phyloP scores from a whole-genome alignment of 2,888 invertebrate genomes.

The Lumbricus terrestris region DNA sequence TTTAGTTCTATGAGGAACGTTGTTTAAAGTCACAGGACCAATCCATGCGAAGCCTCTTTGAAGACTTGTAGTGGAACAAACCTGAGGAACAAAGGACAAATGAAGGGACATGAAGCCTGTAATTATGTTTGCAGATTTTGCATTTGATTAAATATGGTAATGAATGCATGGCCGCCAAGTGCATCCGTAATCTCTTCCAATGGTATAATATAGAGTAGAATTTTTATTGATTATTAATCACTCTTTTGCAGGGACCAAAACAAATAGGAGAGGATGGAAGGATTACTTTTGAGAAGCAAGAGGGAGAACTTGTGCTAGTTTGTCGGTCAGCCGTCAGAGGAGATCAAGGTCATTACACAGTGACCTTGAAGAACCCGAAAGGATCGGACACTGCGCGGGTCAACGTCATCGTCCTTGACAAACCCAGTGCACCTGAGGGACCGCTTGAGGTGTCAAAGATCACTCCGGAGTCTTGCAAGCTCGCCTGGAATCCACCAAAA shows the following conservation, averaged over 20 bases:
- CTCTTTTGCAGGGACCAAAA: slow-evolving; percentile 69
- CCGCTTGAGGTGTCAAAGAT: slow-evolving; percentile 88
- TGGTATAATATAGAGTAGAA: not conserved
- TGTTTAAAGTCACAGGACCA: no score
- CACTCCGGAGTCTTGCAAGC: slow-evolving; percentile 89
- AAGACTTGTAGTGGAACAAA: no score
- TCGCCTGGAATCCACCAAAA: slow-evolving; percentile 65
- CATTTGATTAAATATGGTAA: not conserved
- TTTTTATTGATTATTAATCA: not conserved
- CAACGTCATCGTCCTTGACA: slow-evolving; percentile 66
- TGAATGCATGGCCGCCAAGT: not conserved
- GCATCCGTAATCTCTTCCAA: not conserved
- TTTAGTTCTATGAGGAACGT: no score
- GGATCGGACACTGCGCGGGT: slow-evolving; percentile 89
- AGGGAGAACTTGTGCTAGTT: slow-evolving; percentile 49
- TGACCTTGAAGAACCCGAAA: slow-evolving; percentile 82
- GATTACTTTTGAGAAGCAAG: slow-evolving; percentile 69
- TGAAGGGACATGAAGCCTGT: no score
- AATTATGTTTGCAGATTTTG: no score
- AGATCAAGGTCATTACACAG: slow-evolving; percentile 75
- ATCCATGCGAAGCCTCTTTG: no score
- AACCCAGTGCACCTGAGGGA: slow-evolving; percentile 82
- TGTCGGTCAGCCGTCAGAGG: slow-evolving; percentile 79
- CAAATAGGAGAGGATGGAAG: slow-evolving; percentile 75
- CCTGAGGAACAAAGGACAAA: no score